Percentiles rank a stretch among this genome's conserved stretches.
Evolutionary conservation across 2,797 vertebrate species (phyloP).

Genomic region (Craterocephalus amniculus): DNA sequence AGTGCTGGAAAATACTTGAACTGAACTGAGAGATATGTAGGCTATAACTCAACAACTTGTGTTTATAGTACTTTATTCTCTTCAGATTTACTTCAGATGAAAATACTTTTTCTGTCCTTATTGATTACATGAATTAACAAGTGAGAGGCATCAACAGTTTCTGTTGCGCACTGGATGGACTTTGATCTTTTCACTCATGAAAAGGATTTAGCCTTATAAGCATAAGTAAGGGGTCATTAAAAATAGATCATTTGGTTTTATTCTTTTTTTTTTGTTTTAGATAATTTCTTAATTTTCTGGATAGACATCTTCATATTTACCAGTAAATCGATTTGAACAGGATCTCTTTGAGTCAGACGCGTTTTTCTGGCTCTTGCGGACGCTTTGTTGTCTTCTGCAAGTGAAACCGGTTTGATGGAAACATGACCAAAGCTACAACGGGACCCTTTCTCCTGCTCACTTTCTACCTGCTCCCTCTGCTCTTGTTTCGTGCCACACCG

Average conservation of each 20-base stretch:
- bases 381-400: constrained; percentile 26
- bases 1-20: not conserved
- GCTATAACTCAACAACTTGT: not conserved
- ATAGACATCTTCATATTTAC: not conserved
- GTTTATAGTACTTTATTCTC: not conserved
- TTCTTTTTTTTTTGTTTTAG: not conserved
- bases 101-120: constrained; percentile 2
- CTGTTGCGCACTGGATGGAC: constrained; percentile 15
- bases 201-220: not conserved
- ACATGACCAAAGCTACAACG: constrained; percentile 70
- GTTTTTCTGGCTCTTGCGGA: not conserved
- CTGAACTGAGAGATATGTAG: not conserved
- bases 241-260: not conserved
- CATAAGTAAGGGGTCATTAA: not conserved
- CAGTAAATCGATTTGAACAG: not conserved
- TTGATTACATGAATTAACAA: constrained; percentile 4
- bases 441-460: constrained; percentile 42
- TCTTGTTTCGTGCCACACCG: constrained; percentile 52
- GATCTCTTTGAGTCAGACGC: not conserved
- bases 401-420: constrained; percentile 64
- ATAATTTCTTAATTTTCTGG: constrained; percentile 14
- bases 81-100: not conserved
- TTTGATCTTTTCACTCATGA: not conserved
- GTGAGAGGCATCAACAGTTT: not conserved
- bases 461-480: constrained; percentile 34